These are phyloP conservation scores for Marcusenius ussheri DNA, from an alignment of 2,113 vertebrate species.

Conservation along the genomic window DNA sequence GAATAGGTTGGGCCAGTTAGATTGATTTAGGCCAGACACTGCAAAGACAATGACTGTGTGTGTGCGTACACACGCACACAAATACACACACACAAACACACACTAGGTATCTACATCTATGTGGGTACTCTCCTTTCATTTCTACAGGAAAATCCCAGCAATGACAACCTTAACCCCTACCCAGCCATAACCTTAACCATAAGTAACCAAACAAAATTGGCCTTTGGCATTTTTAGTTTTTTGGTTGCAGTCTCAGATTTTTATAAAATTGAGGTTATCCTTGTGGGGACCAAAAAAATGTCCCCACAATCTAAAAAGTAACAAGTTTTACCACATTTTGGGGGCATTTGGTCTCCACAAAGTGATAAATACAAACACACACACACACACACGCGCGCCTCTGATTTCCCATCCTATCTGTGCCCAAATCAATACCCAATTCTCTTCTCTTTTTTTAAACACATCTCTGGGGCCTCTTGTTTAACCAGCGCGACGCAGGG, in stretches of 20 bases:
- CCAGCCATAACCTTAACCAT: neutral
- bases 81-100: too few relatives aligned
- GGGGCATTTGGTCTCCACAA: neutral
- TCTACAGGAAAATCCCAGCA: neutral
- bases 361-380: neutral
- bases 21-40: neutral
- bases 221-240: neutral
- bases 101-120: neutral
- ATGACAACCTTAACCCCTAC: neutral
- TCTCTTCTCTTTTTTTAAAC: neutral
- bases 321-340: neutral
- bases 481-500: neutral
- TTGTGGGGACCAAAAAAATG: neutral
- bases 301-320: neutral
- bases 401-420: neutral
- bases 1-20: neutral
- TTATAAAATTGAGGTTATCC: neutral
- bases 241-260: neutral
- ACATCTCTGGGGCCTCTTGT: neutral
- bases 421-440: neutral
- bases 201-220: neutral
- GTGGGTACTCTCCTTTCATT: too few relatives aligned
- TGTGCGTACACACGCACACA: too few relatives aligned
- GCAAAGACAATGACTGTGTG: neutral
- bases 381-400: neutral